phyloP scores from a whole-genome alignment of 2,113 vertebrate genomes.

The Cottus gobio region DNA sequence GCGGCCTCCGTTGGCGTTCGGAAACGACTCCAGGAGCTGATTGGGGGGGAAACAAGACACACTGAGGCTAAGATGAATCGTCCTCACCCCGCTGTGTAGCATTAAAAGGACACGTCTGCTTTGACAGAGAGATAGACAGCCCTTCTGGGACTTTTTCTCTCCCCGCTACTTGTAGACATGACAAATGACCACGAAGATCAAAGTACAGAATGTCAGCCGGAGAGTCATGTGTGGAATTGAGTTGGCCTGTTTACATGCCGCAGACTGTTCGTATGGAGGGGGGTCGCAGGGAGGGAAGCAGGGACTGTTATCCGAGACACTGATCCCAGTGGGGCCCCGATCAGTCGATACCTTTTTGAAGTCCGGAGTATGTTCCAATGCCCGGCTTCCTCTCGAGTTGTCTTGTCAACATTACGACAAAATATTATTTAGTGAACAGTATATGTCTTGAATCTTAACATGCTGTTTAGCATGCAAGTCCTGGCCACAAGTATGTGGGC shows the following conservation, averaged over 20 bases:
- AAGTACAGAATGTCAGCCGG: conserved; percentile 40
- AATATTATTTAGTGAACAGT: not conserved
- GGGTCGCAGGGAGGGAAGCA: conserved; percentile 9
- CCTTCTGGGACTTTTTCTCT: conserved; percentile 11
- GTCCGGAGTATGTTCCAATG: conserved; percentile 21
- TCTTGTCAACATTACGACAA: not conserved
- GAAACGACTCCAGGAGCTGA: conserved; percentile 53
- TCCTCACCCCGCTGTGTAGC: conserved; percentile 45
- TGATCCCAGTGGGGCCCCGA: conserved; percentile 14
- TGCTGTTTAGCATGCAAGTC: not conserved
- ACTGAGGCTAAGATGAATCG: conserved; percentile 48
- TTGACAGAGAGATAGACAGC: conserved; percentile 27
- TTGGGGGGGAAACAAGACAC: conserved; percentile 60
- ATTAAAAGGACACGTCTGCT: conserved; percentile 62
- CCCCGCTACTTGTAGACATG: conserved; percentile 35
- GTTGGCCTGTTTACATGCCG: conserved; percentile 5
- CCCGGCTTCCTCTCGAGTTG: conserved; percentile 14
- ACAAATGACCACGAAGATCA: conserved; percentile 44
- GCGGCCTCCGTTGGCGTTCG: conserved; percentile 48
- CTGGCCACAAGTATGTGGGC: not conserved
- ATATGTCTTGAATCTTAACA: not conserved
- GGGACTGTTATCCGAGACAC: conserved; percentile 13
- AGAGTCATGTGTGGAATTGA: conserved; percentile 24
- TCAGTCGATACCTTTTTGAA: conserved; percentile 37
- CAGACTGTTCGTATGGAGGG: conserved; percentile 30